Evolutionary conservation across 2,888 invertebrate genomes (phyloP), one percentile per base, ranked within the genome.

Genomic region (Dryadula phaetusa): DNA sequence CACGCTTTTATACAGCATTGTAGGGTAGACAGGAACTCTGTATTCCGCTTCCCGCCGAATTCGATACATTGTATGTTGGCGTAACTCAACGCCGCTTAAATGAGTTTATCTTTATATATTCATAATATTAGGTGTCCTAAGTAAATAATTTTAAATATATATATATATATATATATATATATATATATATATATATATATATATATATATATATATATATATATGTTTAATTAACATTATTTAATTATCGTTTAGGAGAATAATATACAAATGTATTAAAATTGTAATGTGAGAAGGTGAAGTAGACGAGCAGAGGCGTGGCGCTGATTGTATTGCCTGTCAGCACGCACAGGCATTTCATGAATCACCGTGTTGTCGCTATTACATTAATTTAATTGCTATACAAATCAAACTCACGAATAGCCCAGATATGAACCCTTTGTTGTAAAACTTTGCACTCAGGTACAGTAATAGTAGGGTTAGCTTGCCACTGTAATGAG

Each of bases 281-380:
- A 37, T 20, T 14, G 20, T 46, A 53, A 52, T 53, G 34, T n/a
- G 12, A 20, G 40, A 18, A 32, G 32, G 42, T 42, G 18, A 52
- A 62, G 49, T 60, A 49, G 22, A 47, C 40, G 44, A 56, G 37
- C 53, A 54, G 49, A 67, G 73, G 71, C 68, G 72, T 64, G 70
- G 67, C 49, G 53, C 47, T 68, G 46, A 64, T 47, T 69, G 70
- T 67, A 74, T 69, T 69, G 67, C 61, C 53, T 16, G 53, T 32
- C 18, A 64, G 62, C 75, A 72, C 74, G 73, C 72, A 68, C 67
- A 60, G 61, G 44, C 58, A 66, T 70, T 71, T 71, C 70, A 67
- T 70, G 72, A 75, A 74, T 75, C 72, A 70, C 72, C 66, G 67
- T 68, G 74, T 64, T 73, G 74, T 74, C 72, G 70, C 65, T 69